Conservation (phyloP, 2,888 invertebrate genomes). For the Drosophila anomelani region DNA sequence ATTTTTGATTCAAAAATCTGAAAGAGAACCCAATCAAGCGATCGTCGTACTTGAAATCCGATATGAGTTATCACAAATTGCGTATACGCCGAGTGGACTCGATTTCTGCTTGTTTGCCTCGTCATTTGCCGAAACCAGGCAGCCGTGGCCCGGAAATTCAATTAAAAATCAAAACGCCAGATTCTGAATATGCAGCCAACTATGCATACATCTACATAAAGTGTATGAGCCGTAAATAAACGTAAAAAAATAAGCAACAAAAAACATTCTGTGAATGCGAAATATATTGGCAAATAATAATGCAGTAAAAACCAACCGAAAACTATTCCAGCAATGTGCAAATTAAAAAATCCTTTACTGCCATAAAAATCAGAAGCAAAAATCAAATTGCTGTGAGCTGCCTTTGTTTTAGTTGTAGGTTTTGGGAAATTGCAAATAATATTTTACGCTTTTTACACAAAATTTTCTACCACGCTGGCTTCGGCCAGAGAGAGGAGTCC, state of each 20-base stretch:
- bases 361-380: constrained; percentile 22
- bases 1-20: constrained; percentile 33
- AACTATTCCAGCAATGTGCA: constrained; percentile 36
- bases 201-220: constrained; percentile 27
- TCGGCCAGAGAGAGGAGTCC: constrained; percentile 2
- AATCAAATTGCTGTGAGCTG: constrained; percentile 17
- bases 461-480: constrained; percentile 48
- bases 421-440: constrained; percentile 51
- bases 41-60: constrained; percentile 30
- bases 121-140: constrained; percentile 21
- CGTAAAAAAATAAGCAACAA: background rate
- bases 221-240: constrained; percentile 16
- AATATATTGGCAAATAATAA: constrained; percentile 51
- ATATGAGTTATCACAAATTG: constrained; percentile 36
- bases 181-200: constrained; percentile 26
- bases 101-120: constrained; percentile 37
- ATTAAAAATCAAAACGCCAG: constrained; percentile 54
- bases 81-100: constrained; percentile 40
- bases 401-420: constrained; percentile 4
- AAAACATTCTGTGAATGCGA: constrained; percentile 15
- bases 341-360: constrained; percentile 23
- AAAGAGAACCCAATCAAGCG: constrained; percentile 37
- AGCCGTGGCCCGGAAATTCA: constrained; percentile 35
- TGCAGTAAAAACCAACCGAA: constrained; percentile 30
- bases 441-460: constrained; percentile 57